These are phyloP conservation scores for Strix uralensis DNA, from an alignment of 2,113 vertebrate genomes.

Conservation along the genomic window DNA sequence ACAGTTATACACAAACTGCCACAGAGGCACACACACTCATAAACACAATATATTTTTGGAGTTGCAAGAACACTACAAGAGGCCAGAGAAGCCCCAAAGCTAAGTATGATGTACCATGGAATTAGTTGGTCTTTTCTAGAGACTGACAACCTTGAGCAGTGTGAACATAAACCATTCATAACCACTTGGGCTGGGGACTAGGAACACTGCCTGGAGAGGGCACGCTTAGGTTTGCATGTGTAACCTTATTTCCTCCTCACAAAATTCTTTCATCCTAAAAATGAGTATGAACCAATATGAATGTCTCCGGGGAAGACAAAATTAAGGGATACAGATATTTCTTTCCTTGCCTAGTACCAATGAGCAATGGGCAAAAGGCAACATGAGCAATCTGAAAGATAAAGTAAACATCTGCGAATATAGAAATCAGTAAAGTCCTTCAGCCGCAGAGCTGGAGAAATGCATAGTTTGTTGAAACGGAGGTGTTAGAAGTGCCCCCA, in stretches of 20 bases:
- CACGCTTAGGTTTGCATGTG: background rate
- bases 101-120: rapidly evolving
- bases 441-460: background rate
- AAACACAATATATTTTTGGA: background rate
- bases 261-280: background rate
- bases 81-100: background rate
- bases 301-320: background rate
- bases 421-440: background rate
- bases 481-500: background rate
- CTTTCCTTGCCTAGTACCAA: background rate
- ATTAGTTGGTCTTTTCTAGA: background rate
- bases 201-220: background rate
- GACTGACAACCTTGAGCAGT: background rate
- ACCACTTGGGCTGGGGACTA: background rate
- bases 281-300: background rate
- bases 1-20: background rate
- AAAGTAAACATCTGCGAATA: background rate
- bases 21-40: background rate
- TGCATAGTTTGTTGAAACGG: background rate
- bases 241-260: background rate
- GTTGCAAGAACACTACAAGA: background rate
- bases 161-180: background rate
- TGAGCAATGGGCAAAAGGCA: background rate
- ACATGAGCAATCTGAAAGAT: background rate
- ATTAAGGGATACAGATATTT: background rate